Percentiles rank a stretch among this genome's conserved stretches.
Conservation (phyloP, 2,888 invertebrate species). For the Hydroisotoma schaefferi region DNA sequence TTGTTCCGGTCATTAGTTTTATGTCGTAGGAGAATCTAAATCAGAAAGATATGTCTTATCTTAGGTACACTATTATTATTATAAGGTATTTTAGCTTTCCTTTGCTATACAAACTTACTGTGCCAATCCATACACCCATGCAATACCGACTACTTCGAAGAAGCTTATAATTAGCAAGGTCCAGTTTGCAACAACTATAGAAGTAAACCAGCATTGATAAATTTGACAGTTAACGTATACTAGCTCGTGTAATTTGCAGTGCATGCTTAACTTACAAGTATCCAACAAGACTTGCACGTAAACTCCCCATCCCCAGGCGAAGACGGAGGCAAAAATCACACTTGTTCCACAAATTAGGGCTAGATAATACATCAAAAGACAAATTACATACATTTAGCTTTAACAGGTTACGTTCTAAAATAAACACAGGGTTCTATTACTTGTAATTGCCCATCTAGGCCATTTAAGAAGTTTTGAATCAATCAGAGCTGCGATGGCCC, state of each 20-base stretch:
- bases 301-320: conserved; percentile 26
- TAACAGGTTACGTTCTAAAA: background rate
- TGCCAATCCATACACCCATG: conserved; percentile 30
- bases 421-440: no score
- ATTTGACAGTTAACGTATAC: background rate
- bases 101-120: conserved; percentile 6
- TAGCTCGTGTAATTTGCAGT: background rate
- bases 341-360: conserved; percentile 15
- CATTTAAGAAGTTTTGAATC: conserved; percentile 15
- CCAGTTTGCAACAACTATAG: conserved; percentile 31
- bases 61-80: background rate
- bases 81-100: no score
- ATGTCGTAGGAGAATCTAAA: conserved; percentile 32
- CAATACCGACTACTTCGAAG: conserved; percentile 20
- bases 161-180: conserved; percentile 25
- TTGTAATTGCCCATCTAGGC: conserved; percentile 15
- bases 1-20: conserved; percentile 31
- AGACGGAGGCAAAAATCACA: conserved; percentile 9
- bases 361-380: background rate
- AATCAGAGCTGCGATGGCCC: conserved; percentile 15
- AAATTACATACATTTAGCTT: background rate
- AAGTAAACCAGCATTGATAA: background rate
- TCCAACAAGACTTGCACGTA: conserved; percentile 33
- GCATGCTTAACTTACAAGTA: conserved; percentile 16
- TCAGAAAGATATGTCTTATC: background rate